A percentile compares a stretch with the other conserved stretches of the same genome.
Conservation (phyloP, 2,888 invertebrate species). For the Osedax frankpressi region DNA sequence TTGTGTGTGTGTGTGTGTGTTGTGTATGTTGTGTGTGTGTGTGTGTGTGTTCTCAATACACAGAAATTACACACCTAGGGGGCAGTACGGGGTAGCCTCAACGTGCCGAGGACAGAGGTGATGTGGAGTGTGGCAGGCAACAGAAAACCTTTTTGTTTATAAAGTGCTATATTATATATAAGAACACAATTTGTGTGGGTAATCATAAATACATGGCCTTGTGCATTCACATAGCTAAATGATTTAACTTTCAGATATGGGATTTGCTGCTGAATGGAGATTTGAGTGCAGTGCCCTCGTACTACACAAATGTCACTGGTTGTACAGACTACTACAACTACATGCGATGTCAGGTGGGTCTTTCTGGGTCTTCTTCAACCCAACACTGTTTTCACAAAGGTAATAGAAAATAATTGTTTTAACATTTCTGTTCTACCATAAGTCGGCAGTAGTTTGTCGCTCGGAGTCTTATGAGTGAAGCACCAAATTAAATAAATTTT, state of each 20-base stretch:
- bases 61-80: too few relatives aligned
- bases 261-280: slow-evolving; percentile 40
- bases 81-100: too few relatives aligned
- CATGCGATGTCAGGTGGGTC: slow-evolving; percentile 32
- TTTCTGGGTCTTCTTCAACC: background rate
- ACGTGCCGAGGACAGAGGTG: too few relatives aligned
- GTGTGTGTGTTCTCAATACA: too few relatives aligned
- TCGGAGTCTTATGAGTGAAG: background rate
- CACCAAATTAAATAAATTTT: too few relatives aligned
- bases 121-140: too few relatives aligned
- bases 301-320: slow-evolving; percentile 38
- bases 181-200: too few relatives aligned
- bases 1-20: too few relatives aligned
- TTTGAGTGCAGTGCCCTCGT: slow-evolving; percentile 32
- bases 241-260: slow-evolving; percentile 49
- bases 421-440: background rate
- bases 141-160: too few relatives aligned
- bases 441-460: background rate
- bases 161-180: too few relatives aligned
- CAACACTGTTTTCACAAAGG: background rate
- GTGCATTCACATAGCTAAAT: background rate
- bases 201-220: too few relatives aligned
- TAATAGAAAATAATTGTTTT: background rate
- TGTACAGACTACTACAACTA: slow-evolving; percentile 40
- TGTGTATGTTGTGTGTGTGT: too few relatives aligned